These are phyloP conservation scores for Thera obeliscata DNA, from an alignment of 2,888 invertebrate species.

Conservation along the genomic window DNA sequence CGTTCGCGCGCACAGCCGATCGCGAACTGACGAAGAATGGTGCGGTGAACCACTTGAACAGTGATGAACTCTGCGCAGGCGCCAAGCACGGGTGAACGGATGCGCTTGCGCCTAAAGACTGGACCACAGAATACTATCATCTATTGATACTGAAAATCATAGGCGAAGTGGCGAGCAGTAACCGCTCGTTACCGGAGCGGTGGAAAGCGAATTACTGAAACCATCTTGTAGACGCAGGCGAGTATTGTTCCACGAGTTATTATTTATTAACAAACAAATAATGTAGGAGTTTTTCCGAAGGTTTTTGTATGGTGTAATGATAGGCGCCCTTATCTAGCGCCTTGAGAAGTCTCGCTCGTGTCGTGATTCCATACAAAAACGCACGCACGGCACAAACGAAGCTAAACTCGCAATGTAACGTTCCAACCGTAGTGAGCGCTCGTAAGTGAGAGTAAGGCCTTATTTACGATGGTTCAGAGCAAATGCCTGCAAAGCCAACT, in stretches of 20 bases:
- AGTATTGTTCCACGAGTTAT: too few species aligned
- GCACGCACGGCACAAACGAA: too few species aligned
- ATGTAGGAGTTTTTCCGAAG: too few species aligned
- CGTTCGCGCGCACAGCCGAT: slow-evolving; percentile 63
- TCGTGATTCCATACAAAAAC: too few species aligned
- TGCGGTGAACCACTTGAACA: slow-evolving; percentile 18
- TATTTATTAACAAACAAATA: too few species aligned
- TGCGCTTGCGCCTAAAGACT: slow-evolving; percentile 27
- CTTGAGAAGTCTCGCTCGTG: too few species aligned
- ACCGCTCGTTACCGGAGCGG: background rate
- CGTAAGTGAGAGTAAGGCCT: slow-evolving; percentile 7
- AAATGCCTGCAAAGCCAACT: slow-evolving; percentile 34
- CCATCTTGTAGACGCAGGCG: too few species aligned
- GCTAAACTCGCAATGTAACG: too few species aligned
- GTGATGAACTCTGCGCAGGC: slow-evolving; percentile 41
- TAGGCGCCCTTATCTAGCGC: too few species aligned
- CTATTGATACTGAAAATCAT: background rate
- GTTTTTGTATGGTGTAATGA: too few species aligned
- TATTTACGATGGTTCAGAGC: slow-evolving; percentile 13
- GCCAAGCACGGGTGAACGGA: slow-evolving; percentile 30
- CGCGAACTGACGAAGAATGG: slow-evolving; percentile 58
- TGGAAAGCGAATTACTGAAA: too few species aligned
- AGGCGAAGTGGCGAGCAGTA: background rate
- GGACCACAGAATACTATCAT: slow-evolving; percentile 1
- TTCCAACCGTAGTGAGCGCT: background rate